phyloP scores from a whole-genome alignment of 1,140 invertebrate genomes.

The Ylistrum balloti region DNA sequence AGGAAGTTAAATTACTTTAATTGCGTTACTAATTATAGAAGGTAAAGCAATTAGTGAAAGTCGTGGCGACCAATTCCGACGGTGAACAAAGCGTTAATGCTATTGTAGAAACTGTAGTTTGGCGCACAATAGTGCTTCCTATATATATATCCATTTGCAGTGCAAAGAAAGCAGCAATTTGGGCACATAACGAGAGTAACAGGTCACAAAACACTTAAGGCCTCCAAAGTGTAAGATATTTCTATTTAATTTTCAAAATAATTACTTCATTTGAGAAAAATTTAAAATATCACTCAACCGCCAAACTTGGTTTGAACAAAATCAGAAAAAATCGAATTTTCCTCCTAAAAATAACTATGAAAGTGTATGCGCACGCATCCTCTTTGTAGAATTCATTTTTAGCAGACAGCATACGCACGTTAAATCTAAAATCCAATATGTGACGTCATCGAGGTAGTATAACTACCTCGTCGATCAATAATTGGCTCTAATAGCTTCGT shows the following conservation, averaged over 20 bases:
- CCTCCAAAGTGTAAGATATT: slow-evolving; percentile 24
- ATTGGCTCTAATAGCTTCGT: slow-evolving; percentile 17
- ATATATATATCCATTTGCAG: slow-evolving; percentile 21
- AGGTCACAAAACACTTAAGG: slow-evolving; percentile 32
- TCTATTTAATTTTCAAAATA: slow-evolving; percentile 40
- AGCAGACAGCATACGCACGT: slow-evolving; percentile 23
- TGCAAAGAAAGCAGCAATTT: slow-evolving; percentile 38
- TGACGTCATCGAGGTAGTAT: slow-evolving; percentile 14
- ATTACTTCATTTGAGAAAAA: slow-evolving; percentile 36
- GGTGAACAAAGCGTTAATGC: slow-evolving; percentile 21
- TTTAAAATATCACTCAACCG: slow-evolving; percentile 22
- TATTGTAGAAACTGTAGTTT: not conserved
- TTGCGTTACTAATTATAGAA: slow-evolving; percentile 33
- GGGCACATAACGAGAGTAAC: slow-evolving; percentile 10
- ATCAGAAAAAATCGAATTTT: slow-evolving; percentile 40
- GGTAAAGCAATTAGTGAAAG: not conserved
- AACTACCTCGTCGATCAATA: not conserved
- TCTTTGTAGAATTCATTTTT: slow-evolving; percentile 19
- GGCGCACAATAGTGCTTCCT: not conserved
- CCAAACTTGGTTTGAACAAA: slow-evolving; percentile 39
- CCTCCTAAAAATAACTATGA: not conserved
- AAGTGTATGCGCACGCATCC: slow-evolving; percentile 6
- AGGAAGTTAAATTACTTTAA: slow-evolving; percentile 36
- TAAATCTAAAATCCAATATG: slow-evolving; percentile 3
- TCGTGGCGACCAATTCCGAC: slow-evolving; percentile 7